Percentiles rank a stretch among this genome's conserved stretches.
These are phyloP conservation scores for Zosterops lateralis DNA, from an alignment of 2,113 vertebrate species.

Conservation along the genomic window DNA sequence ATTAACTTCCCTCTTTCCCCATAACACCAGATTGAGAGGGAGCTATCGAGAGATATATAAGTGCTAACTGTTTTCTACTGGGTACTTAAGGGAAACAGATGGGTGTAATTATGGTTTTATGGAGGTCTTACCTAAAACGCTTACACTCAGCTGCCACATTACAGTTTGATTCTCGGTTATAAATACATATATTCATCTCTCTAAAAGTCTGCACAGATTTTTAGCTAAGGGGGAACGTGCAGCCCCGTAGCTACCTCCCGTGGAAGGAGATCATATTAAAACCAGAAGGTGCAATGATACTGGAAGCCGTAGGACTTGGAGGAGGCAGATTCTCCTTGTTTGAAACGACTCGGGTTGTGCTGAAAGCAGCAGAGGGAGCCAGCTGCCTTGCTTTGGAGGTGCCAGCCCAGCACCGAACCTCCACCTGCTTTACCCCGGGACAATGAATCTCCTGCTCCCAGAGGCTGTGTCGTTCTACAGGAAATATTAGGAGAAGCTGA, in stretches of 20 bases:
- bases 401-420: not conserved
- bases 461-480: too few relatives aligned
- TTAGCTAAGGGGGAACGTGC: not conserved
- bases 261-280: not conserved
- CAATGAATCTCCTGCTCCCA: rapidly evolving
- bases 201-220: not conserved
- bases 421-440: not conserved
- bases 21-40: not conserved
- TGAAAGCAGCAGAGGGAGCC: conserved; percentile 55
- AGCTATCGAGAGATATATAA: not conserved
- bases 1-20: not conserved
- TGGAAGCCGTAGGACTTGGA: not conserved
- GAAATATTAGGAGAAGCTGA: not conserved
- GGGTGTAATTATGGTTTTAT: not conserved
- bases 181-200: not conserved
- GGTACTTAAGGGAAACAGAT: conserved; percentile 30
- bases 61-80: not conserved
- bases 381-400: not conserved
- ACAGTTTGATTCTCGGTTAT: not conserved
- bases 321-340: not conserved
- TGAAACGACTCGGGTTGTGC: not conserved
- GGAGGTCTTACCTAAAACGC: conserved; percentile 20
- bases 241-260: not conserved
- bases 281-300: not conserved
- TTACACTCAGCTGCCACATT: not conserved